phyloP scores from a whole-genome alignment of 2,113 vertebrate species.

The Tiliqua scincoides region DNA sequence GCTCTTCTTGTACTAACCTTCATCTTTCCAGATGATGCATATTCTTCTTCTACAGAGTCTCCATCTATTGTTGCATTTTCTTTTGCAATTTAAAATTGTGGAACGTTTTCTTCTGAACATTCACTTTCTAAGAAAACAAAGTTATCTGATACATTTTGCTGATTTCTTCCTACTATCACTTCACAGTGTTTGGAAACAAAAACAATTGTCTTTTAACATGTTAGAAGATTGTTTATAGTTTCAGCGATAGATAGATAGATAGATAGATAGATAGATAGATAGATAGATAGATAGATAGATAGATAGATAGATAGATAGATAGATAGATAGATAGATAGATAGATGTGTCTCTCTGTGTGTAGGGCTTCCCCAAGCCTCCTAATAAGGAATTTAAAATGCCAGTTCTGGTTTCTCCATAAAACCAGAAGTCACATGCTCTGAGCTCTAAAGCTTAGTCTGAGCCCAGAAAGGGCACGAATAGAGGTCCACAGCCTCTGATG shows the following conservation, averaged over 20 bases:
- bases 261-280: too few relatives aligned
- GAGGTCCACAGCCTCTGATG: too few relatives aligned
- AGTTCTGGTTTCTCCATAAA: too few relatives aligned
- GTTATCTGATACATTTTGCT: background rate
- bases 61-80: background rate
- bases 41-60: conserved; percentile 9
- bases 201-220: conserved; percentile 31
- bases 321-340: too few relatives aligned
- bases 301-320: too few relatives aligned
- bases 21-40: background rate
- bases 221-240: conserved; percentile 40
- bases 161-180: background rate
- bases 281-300: too few relatives aligned
- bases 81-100: background rate
- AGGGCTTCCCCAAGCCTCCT: too few relatives aligned
- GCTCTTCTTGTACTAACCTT: background rate
- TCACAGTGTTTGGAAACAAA: background rate
- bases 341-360: too few relatives aligned
- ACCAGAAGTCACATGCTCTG: too few relatives aligned
- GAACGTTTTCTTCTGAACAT: background rate
- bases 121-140: background rate
- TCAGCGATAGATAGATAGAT: background rate
- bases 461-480: too few relatives aligned
- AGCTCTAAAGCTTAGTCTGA: too few relatives aligned
- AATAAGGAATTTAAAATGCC: too few relatives aligned